A percentile compares a stretch with the other conserved stretches of the same genome.
Evolutionary conservation across 2,797 vertebrate species (phyloP).

Genomic region (Crax fasciolata): DNA sequence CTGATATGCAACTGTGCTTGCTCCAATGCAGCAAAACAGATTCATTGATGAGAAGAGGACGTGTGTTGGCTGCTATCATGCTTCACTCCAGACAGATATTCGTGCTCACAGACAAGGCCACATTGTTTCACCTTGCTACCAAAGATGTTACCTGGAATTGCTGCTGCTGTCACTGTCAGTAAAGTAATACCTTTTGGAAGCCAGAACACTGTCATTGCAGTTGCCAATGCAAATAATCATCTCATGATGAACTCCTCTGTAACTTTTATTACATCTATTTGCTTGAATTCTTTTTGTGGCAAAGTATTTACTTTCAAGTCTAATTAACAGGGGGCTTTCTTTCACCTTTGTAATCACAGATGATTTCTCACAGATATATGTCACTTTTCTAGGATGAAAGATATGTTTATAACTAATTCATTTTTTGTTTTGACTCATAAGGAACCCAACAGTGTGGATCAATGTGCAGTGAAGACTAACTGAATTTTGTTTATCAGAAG

Average conservation of each 20-base stretch:
- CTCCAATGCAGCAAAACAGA: background rate
- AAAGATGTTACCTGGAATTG: background rate
- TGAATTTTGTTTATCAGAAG: slow-evolving; percentile 9
- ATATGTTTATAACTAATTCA: background rate
- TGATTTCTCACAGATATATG: background rate
- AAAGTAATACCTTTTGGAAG: slow-evolving; percentile 23
- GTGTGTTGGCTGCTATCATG: background rate
- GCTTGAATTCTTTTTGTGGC: background rate
- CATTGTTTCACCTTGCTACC: background rate
- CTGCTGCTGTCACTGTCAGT: background rate
- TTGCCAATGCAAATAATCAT: background rate
- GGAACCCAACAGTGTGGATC: background rate
- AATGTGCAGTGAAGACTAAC: background rate
- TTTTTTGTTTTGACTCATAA: background rate
- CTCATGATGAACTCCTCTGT: background rate
- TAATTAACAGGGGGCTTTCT: background rate
- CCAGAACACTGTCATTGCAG: background rate
- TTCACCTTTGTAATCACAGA: background rate
- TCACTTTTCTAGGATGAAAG: background rate
- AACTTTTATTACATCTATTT: background rate
- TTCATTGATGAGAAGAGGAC: background rate
- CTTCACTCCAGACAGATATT: background rate
- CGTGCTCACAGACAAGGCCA: background rate
- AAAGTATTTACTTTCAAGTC: slow-evolving; percentile 27
- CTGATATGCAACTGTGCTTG: background rate